A percentile compares a stretch with the other conserved stretches of the same genome.
Conservation (phyloP, 2,113 vertebrate genomes). For the Zosterops japonicus region DNA sequence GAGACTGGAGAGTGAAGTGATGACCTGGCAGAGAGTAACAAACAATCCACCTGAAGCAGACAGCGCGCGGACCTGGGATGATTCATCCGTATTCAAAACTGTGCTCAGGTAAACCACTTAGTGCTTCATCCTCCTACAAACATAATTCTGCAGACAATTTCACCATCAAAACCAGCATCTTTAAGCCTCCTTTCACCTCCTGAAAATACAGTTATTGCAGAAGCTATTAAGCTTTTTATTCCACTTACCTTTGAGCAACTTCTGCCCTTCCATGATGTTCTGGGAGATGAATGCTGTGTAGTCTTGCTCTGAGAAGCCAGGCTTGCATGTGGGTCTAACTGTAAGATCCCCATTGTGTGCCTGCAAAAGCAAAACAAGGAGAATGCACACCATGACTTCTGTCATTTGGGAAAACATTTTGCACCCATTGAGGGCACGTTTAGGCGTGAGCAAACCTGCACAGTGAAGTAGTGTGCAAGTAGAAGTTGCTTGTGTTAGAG, state of each 20-base stretch:
- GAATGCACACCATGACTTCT: not conserved
- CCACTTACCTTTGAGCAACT: constrained; percentile 81
- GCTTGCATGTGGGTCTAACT: constrained; percentile 72
- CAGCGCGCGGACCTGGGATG: not conserved
- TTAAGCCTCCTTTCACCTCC: constrained; percentile 1
- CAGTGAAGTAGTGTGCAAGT: not conserved
- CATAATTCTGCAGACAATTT: not conserved
- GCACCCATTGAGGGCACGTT: not conserved
- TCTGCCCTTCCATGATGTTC: constrained; percentile 76
- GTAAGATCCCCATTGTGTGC: constrained; percentile 74
- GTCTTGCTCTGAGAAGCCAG: constrained; percentile 77
- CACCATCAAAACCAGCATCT: constrained; percentile 10
- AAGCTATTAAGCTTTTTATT: constrained; percentile 39
- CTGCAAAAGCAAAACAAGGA: constrained; percentile 46
- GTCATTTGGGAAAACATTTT: not conserved
- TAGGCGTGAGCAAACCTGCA: not conserved
- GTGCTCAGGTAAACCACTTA: not conserved
- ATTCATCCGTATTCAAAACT: constrained; percentile 40
- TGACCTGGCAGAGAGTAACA: not conserved
- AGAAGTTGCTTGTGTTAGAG: not conserved
- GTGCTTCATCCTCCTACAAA: not conserved
- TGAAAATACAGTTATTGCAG: not conserved
- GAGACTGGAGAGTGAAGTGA: constrained; percentile 13
- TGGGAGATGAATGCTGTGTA: constrained; percentile 76
- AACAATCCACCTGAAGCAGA: constrained; percentile 36